phyloP scores from a whole-genome alignment of 2,888 invertebrate species.

The Cistogaster globosa region DNA sequence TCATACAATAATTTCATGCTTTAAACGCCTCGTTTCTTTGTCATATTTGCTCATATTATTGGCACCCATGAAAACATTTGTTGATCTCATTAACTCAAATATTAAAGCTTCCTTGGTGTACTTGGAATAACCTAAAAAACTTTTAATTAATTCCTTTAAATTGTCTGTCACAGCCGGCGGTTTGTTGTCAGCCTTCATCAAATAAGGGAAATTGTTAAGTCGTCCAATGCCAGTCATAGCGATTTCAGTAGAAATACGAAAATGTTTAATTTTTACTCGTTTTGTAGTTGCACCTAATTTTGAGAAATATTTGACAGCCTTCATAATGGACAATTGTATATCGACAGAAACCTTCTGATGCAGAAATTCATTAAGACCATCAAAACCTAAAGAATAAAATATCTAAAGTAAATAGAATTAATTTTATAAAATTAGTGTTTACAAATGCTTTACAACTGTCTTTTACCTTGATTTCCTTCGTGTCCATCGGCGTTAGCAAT shows the following conservation, averaged over 20 bases:
- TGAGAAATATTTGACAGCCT: constrained; percentile 75
- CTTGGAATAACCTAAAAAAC: constrained; percentile 73
- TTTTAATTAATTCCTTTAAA: constrained; percentile 67
- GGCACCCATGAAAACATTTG: constrained; percentile 76
- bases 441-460: too few relatives aligned
- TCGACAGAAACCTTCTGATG: constrained; percentile 74
- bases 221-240: constrained; percentile 73
- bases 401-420: constrained; percentile 58
- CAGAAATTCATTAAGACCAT: constrained; percentile 74
- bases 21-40: constrained; percentile 69
- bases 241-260: constrained; percentile 76
- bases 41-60: constrained; percentile 73
- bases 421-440: too few relatives aligned
- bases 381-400: constrained; percentile 75
- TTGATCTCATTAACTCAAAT: constrained; percentile 76
- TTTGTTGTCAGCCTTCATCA: constrained; percentile 33
- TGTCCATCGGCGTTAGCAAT: constrained; percentile 84
- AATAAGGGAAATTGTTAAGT: constrained; percentile 72
- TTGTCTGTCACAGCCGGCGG: constrained; percentile 21
- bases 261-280: constrained; percentile 65
- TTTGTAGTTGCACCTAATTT: constrained; percentile 72
- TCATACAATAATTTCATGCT: constrained; percentile 70
- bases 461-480: constrained; percentile 83
- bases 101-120: constrained; percentile 77
- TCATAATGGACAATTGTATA: constrained; percentile 74